Percentiles rank a stretch among this genome's conserved stretches.
These are phyloP conservation scores for Burhinus bistriatus DNA, from an alignment of 2,113 vertebrate genomes.

Conservation along the genomic window DNA sequence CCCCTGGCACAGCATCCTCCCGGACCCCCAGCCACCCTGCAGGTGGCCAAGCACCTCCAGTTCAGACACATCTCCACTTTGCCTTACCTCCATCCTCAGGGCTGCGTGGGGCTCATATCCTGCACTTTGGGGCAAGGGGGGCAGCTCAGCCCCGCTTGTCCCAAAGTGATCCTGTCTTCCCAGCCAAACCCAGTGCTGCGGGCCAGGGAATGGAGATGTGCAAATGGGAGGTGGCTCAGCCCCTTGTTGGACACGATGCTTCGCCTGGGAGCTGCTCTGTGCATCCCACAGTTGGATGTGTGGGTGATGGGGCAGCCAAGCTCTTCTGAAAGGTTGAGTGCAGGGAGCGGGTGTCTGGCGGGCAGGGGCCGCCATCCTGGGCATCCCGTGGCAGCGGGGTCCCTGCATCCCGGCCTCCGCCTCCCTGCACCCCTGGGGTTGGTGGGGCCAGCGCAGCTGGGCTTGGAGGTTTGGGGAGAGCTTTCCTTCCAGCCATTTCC, in stretches of 20 bases:
- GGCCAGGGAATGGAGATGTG: not conserved
- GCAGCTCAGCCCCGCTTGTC: not conserved
- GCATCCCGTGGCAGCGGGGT: not conserved
- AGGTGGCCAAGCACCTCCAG: not conserved
- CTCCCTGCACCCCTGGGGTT: not conserved
- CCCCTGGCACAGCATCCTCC: not conserved
- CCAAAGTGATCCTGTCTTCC: not conserved
- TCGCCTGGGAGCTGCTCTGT: not conserved
- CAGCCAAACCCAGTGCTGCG: fast-evolving
- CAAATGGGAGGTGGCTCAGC: not conserved
- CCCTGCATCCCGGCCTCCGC: not conserved
- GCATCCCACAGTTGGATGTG: not conserved
- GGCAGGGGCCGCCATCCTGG: not conserved
- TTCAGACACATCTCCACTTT: not conserved
- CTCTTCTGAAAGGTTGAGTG: slow-evolving; percentile 39
- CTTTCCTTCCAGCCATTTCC: slow-evolving; percentile 46
- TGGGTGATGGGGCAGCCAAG: not conserved
- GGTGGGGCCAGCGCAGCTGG: not conserved
- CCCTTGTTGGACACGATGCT: not conserved
- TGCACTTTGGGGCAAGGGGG: no score
- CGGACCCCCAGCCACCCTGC: not conserved
- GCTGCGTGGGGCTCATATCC: fast-evolving
- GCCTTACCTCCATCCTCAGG: not conserved
- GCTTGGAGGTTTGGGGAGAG: not conserved
- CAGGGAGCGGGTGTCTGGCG: not conserved